Conservation (phyloP, 2,888 invertebrate genomes). For the Stenurella melanura region DNA sequence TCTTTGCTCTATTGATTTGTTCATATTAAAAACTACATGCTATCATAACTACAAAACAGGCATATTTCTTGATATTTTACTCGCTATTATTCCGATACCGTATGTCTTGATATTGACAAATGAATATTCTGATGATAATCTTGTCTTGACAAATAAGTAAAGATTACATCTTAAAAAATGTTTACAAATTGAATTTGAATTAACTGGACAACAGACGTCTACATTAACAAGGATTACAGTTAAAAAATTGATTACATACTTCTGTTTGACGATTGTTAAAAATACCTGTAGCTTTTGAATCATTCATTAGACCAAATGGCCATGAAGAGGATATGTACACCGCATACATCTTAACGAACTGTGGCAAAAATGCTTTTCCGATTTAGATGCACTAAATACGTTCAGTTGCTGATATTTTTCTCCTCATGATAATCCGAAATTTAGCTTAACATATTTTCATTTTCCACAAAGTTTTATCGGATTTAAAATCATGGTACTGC, state of each 20-base stretch:
- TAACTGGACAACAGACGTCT: slow-evolving; percentile 1
- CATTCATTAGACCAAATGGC: neutral
- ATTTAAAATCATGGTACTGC: too few relatives aligned
- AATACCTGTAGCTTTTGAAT: neutral
- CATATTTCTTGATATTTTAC: too few relatives aligned
- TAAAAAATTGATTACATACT: slow-evolving; percentile 2
- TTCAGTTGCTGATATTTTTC: too few relatives aligned
- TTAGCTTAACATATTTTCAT: too few relatives aligned
- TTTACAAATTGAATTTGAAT: slow-evolving; percentile 26
- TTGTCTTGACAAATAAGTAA: slow-evolving; percentile 17
- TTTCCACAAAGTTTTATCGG: too few relatives aligned
- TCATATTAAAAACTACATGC: too few relatives aligned
- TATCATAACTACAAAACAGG: too few relatives aligned
- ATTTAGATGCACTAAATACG: too few relatives aligned
- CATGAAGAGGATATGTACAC: neutral
- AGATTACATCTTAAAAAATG: neutral
- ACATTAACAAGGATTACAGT: slow-evolving; percentile 4
- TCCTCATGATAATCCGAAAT: too few relatives aligned
- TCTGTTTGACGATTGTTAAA: neutral
- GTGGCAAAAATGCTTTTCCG: too few relatives aligned
- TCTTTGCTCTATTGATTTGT: too few relatives aligned
- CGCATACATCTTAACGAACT: too few relatives aligned
- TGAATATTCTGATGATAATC: slow-evolving; percentile 8
- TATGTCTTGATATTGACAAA: slow-evolving; percentile 4
- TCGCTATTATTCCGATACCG: neutral